Conservation (phyloP, 2,113 vertebrate species). For the Leptosomus discolor region DNA sequence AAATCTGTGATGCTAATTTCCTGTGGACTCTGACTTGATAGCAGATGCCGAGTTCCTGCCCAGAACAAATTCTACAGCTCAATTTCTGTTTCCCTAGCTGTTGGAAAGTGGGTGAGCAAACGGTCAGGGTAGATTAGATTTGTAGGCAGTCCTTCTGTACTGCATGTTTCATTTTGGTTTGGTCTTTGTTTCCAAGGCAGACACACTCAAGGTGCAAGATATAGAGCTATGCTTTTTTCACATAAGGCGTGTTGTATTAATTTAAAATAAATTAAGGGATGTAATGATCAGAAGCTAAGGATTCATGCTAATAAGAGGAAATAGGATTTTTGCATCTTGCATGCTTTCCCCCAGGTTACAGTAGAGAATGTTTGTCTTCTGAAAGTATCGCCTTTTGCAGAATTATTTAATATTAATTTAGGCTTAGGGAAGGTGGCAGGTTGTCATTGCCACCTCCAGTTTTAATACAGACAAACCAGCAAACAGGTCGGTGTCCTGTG, state of each 20-base stretch:
- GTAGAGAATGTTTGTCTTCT: neutral
- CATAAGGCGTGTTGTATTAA: neutral
- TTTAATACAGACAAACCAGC: neutral
- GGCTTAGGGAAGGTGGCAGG: neutral
- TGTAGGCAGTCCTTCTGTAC: neutral
- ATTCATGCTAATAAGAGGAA: neutral
- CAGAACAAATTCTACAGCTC: slow-evolving; percentile 51
- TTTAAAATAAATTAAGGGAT: neutral
- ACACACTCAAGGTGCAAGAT: neutral
- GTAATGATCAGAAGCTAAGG: neutral
- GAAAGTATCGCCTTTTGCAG: neutral
- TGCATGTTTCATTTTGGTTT: neutral
- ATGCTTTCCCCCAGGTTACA: neutral
- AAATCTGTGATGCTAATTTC: slow-evolving; percentile 39
- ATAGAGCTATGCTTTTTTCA: neutral
- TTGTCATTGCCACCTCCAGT: neutral
- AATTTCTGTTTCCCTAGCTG: neutral
- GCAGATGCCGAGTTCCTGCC: slow-evolving; percentile 24
- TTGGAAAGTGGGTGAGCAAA: neutral
- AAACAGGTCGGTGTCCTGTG: neutral
- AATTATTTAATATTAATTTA: neutral
- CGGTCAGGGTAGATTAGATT: neutral
- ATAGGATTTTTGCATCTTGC: neutral
- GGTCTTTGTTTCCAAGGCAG: neutral
- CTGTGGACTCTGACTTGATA: slow-evolving; percentile 18